A percentile compares a stretch with the other conserved stretches of the same genome.
Evolutionary conservation across 2,797 vertebrate genomes (phyloP).

Genomic region (Coregonus suidteri): DNA sequence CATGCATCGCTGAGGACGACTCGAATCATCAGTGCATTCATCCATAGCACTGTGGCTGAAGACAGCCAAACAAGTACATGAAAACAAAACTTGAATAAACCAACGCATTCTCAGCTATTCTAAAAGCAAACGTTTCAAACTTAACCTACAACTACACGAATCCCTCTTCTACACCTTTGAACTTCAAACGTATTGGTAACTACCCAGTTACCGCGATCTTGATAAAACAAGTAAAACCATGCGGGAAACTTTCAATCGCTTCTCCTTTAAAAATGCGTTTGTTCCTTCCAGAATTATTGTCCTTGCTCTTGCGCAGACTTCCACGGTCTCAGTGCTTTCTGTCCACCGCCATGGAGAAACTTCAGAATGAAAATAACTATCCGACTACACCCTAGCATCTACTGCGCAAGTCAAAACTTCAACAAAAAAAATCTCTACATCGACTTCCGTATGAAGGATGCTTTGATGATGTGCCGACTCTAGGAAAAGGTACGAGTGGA

Average conservation of each 20-base stretch:
- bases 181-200: conserved; percentile 43
- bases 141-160: conserved; percentile 27
- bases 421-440: conserved; percentile 34
- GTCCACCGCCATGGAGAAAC: conserved; percentile 69
- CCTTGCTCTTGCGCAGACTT: conserved; percentile 20
- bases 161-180: conserved; percentile 35
- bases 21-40: conserved; percentile 82
- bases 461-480: conserved; percentile 49
- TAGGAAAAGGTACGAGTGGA: conserved; percentile 35
- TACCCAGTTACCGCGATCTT: conserved; percentile 45
- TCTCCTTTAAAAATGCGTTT: conserved; percentile 8
- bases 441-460: conserved; percentile 58
- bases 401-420: conserved; percentile 71
- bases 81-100: conserved; percentile 48
- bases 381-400: conserved; percentile 72
- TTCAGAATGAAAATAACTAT: conserved; percentile 58
- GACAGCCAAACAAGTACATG: conserved; percentile 49
- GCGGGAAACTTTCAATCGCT: conserved; percentile 23
- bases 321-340: conserved; percentile 60
- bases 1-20: conserved; percentile 89
- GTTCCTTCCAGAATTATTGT: conserved; percentile 2
- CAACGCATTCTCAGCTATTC: conserved; percentile 50
- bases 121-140: conserved; percentile 16
- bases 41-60: conserved; percentile 83
- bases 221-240: conserved; percentile 28